A percentile compares a stretch with the other conserved stretches of the same genome.
These are phyloP conservation scores for Phrixothrix hirtus DNA, from an alignment of 2,888 invertebrate genomes.

Conservation along the genomic window DNA sequence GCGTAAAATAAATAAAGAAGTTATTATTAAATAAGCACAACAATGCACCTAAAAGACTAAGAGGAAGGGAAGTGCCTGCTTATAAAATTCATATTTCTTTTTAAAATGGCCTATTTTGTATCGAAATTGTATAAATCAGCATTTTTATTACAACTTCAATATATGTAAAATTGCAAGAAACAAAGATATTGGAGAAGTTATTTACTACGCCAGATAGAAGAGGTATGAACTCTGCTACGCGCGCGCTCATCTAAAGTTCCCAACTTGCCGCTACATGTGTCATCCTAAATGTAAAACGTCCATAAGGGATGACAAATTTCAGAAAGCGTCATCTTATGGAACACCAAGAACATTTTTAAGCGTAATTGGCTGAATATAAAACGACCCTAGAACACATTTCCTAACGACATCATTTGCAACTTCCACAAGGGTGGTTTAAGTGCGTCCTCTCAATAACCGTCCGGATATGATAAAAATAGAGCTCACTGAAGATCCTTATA, in stretches of 20 bases:
- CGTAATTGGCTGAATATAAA: constrained; percentile 42
- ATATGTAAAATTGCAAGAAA: constrained; percentile 16
- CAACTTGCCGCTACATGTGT: constrained; percentile 38
- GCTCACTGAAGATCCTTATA: constrained; percentile 3
- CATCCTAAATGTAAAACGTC: constrained; percentile 41
- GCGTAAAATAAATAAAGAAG: too few relatives aligned
- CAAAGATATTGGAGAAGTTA: constrained; percentile 35
- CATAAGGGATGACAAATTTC: constrained; percentile 45
- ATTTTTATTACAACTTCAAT: constrained; percentile 11
- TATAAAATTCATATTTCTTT: neutral
- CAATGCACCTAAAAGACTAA: too few relatives aligned
- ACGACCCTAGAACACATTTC: constrained; percentile 41
- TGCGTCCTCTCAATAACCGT: constrained; percentile 19
- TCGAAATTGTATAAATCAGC: neutral
- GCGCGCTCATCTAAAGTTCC: constrained; percentile 6
- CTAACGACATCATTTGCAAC: constrained; percentile 47
- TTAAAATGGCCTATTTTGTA: neutral
- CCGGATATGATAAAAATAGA: constrained; percentile 19
- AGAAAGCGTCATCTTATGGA: constrained; percentile 42
- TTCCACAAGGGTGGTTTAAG: constrained; percentile 36
- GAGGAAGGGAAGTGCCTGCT: too few relatives aligned
- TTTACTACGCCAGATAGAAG: constrained; percentile 35
- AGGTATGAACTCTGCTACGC: constrained; percentile 26
- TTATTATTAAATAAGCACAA: too few relatives aligned
- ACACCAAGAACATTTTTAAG: constrained; percentile 39